These are phyloP conservation scores for Drosophila siamana DNA, from an alignment of 2,888 invertebrate species.

Conservation along the genomic window DNA sequence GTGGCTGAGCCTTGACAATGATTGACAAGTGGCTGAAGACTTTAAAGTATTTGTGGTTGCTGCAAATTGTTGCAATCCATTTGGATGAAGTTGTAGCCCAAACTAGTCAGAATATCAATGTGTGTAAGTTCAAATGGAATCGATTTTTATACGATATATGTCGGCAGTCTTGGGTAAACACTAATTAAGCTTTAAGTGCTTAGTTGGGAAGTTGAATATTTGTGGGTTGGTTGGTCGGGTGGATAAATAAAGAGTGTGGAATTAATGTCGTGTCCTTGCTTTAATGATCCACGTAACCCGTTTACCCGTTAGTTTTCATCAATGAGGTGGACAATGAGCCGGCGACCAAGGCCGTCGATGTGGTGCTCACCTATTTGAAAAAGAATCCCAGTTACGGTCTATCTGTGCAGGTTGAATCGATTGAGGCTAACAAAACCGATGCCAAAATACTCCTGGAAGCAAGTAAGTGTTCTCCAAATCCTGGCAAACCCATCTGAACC, in stretches of 20 bases:
- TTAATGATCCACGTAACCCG: slow-evolving; percentile 18
- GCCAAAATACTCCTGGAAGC: slow-evolving; percentile 90
- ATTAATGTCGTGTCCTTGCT: slow-evolving; percentile 27
- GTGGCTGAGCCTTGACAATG: slow-evolving; percentile 28
- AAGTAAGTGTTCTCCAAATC: slow-evolving; percentile 88
- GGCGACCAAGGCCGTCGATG: slow-evolving; percentile 90
- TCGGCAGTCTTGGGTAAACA: slow-evolving; percentile 49
- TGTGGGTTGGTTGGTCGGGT: slow-evolving; percentile 8
- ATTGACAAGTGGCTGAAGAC: slow-evolving; percentile 32
- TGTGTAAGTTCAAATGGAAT: slow-evolving; percentile 87
- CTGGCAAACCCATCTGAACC: background rate
- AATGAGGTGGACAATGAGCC: slow-evolving; percentile 91
- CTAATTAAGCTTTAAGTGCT: slow-evolving; percentile 48
- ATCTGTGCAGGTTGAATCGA: slow-evolving; percentile 86
- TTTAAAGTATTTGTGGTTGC: slow-evolving; percentile 48
- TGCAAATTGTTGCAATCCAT: slow-evolving; percentile 25
- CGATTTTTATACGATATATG: slow-evolving; percentile 21
- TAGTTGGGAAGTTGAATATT: background rate
- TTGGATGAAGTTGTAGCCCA: slow-evolving; percentile 83
- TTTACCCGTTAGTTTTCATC: slow-evolving; percentile 86
- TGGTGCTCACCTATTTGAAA: slow-evolving; percentile 89
- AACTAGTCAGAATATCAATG: slow-evolving; percentile 90
- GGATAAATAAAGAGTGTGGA: slow-evolving; percentile 38
- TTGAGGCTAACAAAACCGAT: slow-evolving; percentile 90
- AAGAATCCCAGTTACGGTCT: slow-evolving; percentile 89